Evolutionary conservation across 1,140 invertebrate species (phyloP), one percentile per base, ranked within the genome.

Genomic region (Teleogryllus occipitalis): DNA sequence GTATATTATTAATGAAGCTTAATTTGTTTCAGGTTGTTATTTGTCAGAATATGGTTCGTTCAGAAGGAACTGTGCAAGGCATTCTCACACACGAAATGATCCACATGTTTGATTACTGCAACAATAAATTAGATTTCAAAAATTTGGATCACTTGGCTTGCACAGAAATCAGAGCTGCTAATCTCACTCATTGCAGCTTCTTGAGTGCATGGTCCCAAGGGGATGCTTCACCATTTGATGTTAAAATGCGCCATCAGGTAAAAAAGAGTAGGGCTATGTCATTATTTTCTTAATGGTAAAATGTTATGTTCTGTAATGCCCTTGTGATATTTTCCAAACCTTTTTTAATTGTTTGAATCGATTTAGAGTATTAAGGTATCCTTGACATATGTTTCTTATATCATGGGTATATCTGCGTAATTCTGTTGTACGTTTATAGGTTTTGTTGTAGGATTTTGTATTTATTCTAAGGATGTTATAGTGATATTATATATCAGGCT

Each of bases 51-150:
- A 90, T 91, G 77, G 90, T 91, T 18, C 88, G 83, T 75, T 88
- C 86, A 72, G 85, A 91, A 85, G 89, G 89, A 8, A 88, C 91
- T 82, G 90, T 96, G 0, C 92, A 94, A 85, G 92, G 92, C 80
- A 92, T 96, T 8, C 84, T 99, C 7, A 90, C 92, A 2, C 97
- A 99, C 86, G 97, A 99, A 87, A 90, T 99, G 89, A 93, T 98
- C 74, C 97, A 99, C 86, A 98, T 98, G 95, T 98, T 97, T 86
- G 97, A 99, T 85, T 95, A 92, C 83, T 99, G 97, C 86, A 90
- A 91, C 74, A 94, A 96, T 82, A 91, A 98, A 78, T 84, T 98
- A 54, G 93, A 99, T 85, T 95, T 97, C 82, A 93, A 90, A 82
- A 97, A 98, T 85, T 87, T 97, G 79, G 93, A 98, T 83, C 97